These are phyloP conservation scores for Petrocephalus schoutedeni DNA, from an alignment of 2,797 vertebrate species.

Conservation along the genomic window DNA sequence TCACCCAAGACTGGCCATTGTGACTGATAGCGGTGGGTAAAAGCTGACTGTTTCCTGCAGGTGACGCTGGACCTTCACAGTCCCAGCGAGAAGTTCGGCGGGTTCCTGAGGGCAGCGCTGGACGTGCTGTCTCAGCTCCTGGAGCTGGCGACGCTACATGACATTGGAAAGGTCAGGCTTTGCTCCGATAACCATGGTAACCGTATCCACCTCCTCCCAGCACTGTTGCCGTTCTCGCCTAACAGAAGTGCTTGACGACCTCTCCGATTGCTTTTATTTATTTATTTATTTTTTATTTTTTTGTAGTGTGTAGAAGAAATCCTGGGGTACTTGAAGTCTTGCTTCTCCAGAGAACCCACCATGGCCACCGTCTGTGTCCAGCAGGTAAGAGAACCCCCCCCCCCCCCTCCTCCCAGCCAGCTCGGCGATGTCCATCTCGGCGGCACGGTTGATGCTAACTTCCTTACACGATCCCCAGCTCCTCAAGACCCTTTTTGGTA, in stretches of 20 bases:
- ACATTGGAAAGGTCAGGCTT: conserved; percentile 83
- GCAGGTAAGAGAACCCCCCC: conserved; percentile 68
- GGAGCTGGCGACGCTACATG: conserved; percentile 87
- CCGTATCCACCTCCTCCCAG: background rate
- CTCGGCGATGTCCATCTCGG: background rate
- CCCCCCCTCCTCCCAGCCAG: background rate
- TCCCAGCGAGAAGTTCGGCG: conserved; percentile 87
- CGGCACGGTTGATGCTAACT: background rate
- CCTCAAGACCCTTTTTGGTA: conserved; percentile 92
- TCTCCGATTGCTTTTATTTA: background rate
- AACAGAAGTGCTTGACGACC: background rate
- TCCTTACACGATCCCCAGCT: conserved; percentile 56
- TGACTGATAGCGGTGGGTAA: background rate
- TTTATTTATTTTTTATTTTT: background rate
- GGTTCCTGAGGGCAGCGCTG: conserved; percentile 80
- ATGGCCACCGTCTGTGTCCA: conserved; percentile 96
- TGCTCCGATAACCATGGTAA: background rate
- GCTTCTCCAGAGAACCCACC: conserved; percentile 88
- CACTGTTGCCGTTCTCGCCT: background rate
- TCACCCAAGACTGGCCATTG: background rate
- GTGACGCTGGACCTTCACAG: conserved; percentile 92
- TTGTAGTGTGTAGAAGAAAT: conserved; percentile 92
- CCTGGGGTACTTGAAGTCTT: conserved; percentile 88
- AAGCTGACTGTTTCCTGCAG: conserved; percentile 48
- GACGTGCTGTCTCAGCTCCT: conserved; percentile 92